These are phyloP conservation scores for Drosophila monieri DNA, from an alignment of 2,888 invertebrate genomes.

Conservation along the genomic window DNA sequence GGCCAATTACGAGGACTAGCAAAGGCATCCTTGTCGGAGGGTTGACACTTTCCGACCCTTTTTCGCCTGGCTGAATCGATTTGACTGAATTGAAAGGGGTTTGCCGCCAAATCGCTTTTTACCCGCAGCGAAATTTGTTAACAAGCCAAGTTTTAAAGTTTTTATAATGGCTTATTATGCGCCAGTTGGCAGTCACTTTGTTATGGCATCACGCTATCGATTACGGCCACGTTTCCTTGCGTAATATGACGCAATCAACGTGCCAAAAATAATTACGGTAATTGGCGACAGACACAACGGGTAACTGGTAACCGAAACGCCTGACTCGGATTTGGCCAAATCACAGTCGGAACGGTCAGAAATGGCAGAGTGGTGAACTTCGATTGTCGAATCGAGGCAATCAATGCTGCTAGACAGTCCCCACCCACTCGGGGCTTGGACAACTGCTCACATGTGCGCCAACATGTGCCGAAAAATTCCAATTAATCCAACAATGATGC, in stretches of 20 bases:
- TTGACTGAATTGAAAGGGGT: constrained; percentile 24
- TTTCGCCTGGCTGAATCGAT: constrained; percentile 38
- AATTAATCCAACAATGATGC: constrained; percentile 70
- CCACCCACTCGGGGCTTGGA: neutral
- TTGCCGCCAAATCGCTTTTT: constrained; percentile 13
- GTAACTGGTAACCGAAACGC: constrained; percentile 36
- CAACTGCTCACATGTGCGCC: constrained; percentile 43
- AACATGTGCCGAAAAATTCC: constrained; percentile 70
- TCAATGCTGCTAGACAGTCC: constrained; percentile 48
- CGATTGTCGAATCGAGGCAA: constrained; percentile 73
- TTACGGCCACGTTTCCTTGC: neutral
- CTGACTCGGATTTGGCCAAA: neutral
- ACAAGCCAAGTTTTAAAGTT: constrained; percentile 60
- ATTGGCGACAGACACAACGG: constrained; percentile 7
- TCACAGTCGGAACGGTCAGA: neutral
- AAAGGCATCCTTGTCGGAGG: constrained; percentile 51
- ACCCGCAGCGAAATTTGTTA: constrained; percentile 68
- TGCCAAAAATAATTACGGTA: constrained; percentile 8
- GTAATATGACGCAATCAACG: constrained; percentile 20
- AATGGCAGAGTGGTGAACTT: constrained; percentile 61
- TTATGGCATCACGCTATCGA: constrained; percentile 7
- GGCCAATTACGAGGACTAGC: constrained; percentile 70
- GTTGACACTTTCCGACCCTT: constrained; percentile 58
- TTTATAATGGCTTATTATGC: constrained; percentile 35
- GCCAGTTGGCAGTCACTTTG: neutral